A percentile compares a stretch with the other conserved stretches of the same genome.
Evolutionary conservation across 1,140 invertebrate species (phyloP).

Genomic region (Liolophura sinensis): DNA sequence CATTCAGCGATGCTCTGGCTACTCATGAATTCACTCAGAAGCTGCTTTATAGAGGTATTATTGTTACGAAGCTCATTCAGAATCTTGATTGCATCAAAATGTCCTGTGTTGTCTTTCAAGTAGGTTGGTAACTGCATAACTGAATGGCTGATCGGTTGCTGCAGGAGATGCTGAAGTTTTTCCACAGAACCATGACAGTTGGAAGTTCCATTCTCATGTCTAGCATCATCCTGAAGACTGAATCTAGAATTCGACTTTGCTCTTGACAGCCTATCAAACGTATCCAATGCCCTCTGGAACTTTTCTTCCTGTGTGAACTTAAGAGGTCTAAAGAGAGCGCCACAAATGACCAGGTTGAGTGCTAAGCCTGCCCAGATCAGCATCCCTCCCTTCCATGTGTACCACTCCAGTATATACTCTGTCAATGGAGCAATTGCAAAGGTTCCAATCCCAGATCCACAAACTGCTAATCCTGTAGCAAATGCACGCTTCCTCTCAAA

Average conservation of each 20-base stretch:
- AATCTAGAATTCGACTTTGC: slow-evolving; percentile 14
- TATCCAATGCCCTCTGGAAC: slow-evolving; percentile 30
- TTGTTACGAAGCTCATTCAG: neutral
- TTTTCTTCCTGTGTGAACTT: slow-evolving; percentile 48
- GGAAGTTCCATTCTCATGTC: slow-evolving; percentile 1
- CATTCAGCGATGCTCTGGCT: neutral
- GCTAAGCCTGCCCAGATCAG: slow-evolving; percentile 80
- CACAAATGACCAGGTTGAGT: slow-evolving; percentile 78
- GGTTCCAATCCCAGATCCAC: slow-evolving; percentile 57
- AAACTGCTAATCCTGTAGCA: slow-evolving; percentile 83
- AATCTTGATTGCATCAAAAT: neutral
- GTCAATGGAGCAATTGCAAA: slow-evolving; percentile 53
- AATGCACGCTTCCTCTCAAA: slow-evolving; percentile 89
- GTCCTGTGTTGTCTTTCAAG: neutral
- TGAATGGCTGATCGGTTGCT: slow-evolving; percentile 4
- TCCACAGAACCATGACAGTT: neutral
- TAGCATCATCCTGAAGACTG: slow-evolving; percentile 2
- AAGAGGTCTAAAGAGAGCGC: slow-evolving; percentile 78
- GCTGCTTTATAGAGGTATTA: neutral
- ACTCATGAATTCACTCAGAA: neutral
- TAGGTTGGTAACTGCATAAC: slow-evolving; percentile 13
- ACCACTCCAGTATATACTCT: slow-evolving; percentile 47
- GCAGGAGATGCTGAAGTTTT: neutral
- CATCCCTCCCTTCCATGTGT: slow-evolving; percentile 65
- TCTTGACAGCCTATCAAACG: slow-evolving; percentile 42